phyloP scores from a whole-genome alignment of 1,140 invertebrate species.

The Achroia grisella region DNA sequence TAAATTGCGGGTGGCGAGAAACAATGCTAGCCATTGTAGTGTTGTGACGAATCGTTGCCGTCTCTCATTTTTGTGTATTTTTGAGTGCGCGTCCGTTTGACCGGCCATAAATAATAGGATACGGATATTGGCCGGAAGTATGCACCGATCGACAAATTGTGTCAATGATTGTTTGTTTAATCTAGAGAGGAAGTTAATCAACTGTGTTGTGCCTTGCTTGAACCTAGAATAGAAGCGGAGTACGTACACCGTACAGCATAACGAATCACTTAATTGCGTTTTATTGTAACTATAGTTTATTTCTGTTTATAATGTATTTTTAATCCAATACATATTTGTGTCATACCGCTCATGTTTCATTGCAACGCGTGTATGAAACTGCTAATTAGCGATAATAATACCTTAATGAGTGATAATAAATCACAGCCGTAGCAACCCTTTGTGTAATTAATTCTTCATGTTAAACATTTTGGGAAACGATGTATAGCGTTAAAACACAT shows the following conservation, averaged over 20 bases:
- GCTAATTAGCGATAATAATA: constrained; percentile 15
- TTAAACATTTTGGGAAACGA: constrained; percentile 2
- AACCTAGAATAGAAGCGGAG: constrained; percentile 6
- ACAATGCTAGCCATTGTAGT: constrained; percentile 53
- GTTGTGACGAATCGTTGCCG: constrained; percentile 47
- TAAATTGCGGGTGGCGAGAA: constrained; percentile 39
- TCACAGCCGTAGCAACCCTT: constrained; percentile 6
- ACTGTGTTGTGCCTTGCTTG: constrained; percentile 12
- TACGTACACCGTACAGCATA: constrained; percentile 5
- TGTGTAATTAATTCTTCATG: constrained; percentile 6
- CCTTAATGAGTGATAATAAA: constrained; percentile 16
- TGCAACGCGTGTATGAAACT: constrained; percentile 12
- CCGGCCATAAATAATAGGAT: constrained; percentile 48
- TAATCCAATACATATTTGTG: constrained; percentile 21
- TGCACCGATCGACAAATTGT: constrained; percentile 46
- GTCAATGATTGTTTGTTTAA: constrained; percentile 44
- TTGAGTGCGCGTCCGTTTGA: constrained; percentile 44
- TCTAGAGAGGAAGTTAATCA: constrained; percentile 34
- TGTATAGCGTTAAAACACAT: not conserved
- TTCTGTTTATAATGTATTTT: constrained; percentile 14
- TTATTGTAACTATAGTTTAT: constrained; percentile 19
- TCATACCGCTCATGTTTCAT: constrained; percentile 8
- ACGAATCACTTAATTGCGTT: constrained; percentile 16
- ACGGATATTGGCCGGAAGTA: constrained; percentile 60
- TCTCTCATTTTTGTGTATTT: constrained; percentile 64